Conservation (phyloP, 2,113 vertebrate genomes). For the Dipodomys stephensi region DNA sequence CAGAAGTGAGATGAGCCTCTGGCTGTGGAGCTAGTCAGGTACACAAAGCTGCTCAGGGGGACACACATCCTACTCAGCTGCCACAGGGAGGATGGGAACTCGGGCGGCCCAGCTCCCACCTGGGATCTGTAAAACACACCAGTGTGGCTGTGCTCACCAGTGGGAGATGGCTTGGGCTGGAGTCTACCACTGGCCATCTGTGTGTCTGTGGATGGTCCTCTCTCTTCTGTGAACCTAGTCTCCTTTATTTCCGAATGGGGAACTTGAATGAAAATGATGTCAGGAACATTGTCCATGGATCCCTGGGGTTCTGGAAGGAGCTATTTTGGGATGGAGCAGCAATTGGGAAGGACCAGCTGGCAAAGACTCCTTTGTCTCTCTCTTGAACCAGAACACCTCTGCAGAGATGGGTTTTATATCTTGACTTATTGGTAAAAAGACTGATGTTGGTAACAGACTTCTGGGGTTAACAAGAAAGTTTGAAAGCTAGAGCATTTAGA, state of each 20-base stretch:
- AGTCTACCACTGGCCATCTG: neutral
- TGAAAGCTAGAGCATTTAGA: neutral
- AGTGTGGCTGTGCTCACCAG: rapidly evolving
- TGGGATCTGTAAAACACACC: neutral
- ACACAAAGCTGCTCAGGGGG: too few species aligned
- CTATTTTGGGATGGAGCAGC: neutral
- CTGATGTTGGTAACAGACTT: neutral
- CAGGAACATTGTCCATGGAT: neutral
- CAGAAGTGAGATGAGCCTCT: neutral
- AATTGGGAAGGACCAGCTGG: neutral
- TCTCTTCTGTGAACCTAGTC: neutral
- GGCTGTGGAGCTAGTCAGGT: too few species aligned
- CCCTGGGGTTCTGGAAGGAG: neutral
- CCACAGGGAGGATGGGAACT: too few species aligned
- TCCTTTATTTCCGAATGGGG: neutral
- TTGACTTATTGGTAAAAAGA: neutral
- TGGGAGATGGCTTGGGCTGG: neutral
- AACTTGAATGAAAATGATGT: neutral
- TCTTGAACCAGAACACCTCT: neutral
- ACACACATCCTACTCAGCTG: neutral
- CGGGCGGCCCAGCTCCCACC: neutral
- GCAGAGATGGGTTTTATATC: neutral
- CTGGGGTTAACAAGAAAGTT: neutral
- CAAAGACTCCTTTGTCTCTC: neutral
- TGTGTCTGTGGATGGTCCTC: neutral